Percentiles rank a stretch among this genome's conserved stretches.
Evolutionary conservation across 2,113 vertebrate species (phyloP).

Genomic region (Butorides virescens): DNA sequence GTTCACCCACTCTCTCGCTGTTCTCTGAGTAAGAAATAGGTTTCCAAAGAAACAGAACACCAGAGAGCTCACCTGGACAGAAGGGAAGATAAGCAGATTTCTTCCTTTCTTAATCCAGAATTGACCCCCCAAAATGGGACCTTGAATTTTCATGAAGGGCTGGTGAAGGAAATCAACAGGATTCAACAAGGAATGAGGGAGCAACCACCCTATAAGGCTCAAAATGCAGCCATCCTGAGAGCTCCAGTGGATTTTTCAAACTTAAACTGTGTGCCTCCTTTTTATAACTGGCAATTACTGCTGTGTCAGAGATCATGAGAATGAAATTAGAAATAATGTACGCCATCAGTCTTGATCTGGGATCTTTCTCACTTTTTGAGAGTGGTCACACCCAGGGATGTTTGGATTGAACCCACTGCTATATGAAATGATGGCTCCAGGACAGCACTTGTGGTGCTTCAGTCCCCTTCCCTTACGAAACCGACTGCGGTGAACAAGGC

Average conservation of each 20-base stretch:
- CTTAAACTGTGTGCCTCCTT: not conserved
- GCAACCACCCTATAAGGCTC: not conserved
- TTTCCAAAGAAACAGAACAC: not conserved
- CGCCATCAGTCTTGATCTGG: not conserved
- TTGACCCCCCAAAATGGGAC: not conserved
- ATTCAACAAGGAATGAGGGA: not conserved
- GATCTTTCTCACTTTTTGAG: not conserved
- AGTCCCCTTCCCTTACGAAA: not conserved
- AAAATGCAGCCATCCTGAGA: not conserved
- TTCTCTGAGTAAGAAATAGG: not conserved
- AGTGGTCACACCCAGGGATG: not conserved
- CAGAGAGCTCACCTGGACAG: not conserved
- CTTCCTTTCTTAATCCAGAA: not conserved
- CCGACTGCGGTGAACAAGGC: not conserved
- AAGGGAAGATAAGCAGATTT: not conserved
- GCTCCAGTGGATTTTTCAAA: not conserved
- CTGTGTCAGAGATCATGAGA: not conserved
- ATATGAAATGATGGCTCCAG: not conserved
- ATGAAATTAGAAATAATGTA: not conserved
- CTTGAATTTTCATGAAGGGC: not conserved
- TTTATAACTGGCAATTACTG: not conserved
- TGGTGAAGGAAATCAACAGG: not conserved
- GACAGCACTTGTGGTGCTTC: not conserved
- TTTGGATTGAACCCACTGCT: not conserved
- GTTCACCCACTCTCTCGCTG: not conserved